Evolutionary conservation across 2,888 invertebrate species (phyloP), one percentile per base, ranked within the genome.

Genomic region (Athalia cordata): DNA sequence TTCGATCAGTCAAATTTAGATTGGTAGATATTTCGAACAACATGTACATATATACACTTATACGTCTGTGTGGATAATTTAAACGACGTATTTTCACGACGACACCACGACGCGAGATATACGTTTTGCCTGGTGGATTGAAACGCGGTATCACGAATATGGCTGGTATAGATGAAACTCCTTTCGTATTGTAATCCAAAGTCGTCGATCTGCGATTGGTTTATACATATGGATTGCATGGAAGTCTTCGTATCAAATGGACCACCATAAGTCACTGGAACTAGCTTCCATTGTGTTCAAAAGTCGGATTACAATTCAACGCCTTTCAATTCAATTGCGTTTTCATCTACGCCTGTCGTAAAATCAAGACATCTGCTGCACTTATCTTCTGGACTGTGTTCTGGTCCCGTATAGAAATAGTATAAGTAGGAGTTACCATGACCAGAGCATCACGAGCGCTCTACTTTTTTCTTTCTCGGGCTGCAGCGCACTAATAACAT

Each of bases 191-290:
- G 72, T 47, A 59, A 72, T 47, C 43, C 52, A n/a, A 11, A 45
- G 13, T 15, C 8, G 47, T 59, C 59, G 72, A 72, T 72, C 72
- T 55, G 55, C 70, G 70, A 87, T 87, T 86, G 85, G 86, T 86
- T 87, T 85, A 87, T 87, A 86, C 86, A 87, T 87, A 87, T 86
- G 86, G 85, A 87, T 86, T 79, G 83, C n/a, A n/a, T 45, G 47
- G 59, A 59, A 72, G 57, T 45, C 72, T 72, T 13, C 57, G 72
- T 72, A 72, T 59, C 72, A 59, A 72, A 52, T 45, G 72, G 59
- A 59, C 57, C 45, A 45, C 80, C 83, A 82, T 84, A 83, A 83
- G 84, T 84, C 84, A 85, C 80, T 67, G 64, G 81, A 84, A 84
- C 85, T 80, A 83, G 81, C 81, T 83, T 79, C 77, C 82, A 86